Evolutionary conservation across 2,888 invertebrate genomes (phyloP), one percentile per base, ranked within the genome.

Genomic region (Ormyrus nitidulus): DNA sequence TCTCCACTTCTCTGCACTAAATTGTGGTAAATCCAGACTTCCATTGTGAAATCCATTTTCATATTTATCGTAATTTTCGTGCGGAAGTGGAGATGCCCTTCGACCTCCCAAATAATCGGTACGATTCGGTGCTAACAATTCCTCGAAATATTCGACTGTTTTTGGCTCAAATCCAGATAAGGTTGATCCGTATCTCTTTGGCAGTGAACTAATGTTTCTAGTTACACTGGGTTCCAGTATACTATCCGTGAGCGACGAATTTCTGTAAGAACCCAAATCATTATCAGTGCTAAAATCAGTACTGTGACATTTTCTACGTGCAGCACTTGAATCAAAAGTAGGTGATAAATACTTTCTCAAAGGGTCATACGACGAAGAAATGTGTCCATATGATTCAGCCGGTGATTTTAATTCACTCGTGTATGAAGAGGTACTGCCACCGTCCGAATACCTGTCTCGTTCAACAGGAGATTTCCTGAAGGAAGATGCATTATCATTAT

Each of bases 21-120:
- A 73, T 46, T 83, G 83, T 11, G 83, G 83, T 54, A 80, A 65
- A 6, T 88, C 87, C 4, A 83, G 68, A 65, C 81, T 85, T 5
- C 87, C 88, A 73, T 89, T 89, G 77, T 87, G 85, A 80, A 87
- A 88, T 0, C 88, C 89, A 70, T 90, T 90, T 70, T 89, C 90
- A 81, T 84, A 83, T 56, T 84, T 86, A 48, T 53, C 73, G 4
- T 80, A 65, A 68, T 84, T 84, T 5, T 88, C 87, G 46, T 76
- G 80, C 2, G 84, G 72, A 56, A 85, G 62, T 0, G 86, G 85
- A 0, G 89, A 88, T 3, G 80, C 82, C 65, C 84, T 87, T 34
- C 88, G 81, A 4, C 85, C 65, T 10, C 86, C 81, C 13, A 87
- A 78, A 75, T 87, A 87, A 62, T 89, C 88, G 4, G 87, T 83